Base-by-base conservation (phyloP, 1,140 invertebrate genomes). In the Drosophila kohkoa region DNA sequence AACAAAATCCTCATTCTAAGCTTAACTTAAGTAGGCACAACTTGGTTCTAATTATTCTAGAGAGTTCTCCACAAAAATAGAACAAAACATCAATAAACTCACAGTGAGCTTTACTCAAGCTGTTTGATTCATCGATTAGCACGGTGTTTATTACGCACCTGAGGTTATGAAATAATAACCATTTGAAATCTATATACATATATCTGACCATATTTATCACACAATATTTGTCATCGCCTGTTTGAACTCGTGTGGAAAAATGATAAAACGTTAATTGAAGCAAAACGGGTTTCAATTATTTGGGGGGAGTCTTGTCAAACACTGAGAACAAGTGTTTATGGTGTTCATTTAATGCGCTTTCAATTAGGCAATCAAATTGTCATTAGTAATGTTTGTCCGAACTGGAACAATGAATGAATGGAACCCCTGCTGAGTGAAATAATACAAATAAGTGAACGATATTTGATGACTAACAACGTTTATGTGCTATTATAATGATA, bases 281-380 rank as follows among this genome's bases (percentile, higher is more conserved):
- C 48, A 15, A 60, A 88, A 82, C 79, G 52, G 49, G 83, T 87
- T 86, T 38, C 10, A 38, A 10, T 49, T 7, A 10, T 58, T 7
- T 13, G 60, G 13, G 45, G 49, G 20, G 1, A 13, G 8, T 13
- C 45, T 57, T 35, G 38, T 75, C 70, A 30, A 51, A 30, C 46
- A 30, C 30, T 10, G 64, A 45, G 28, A 46, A 57, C 28, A 67
- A 70, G 65, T 77, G 67, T 70, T 70, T 71, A 13, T 46, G 38
- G 46, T 55, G 35, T 46, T 57, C 35, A 57, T 20, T 75, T 74
- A 69, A 79, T 79, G 66, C 52, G 64, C 66, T 64, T 78, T 69
- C 63, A 86, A 81, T 62, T 59, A 70, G 78, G 67, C 74, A 77
- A 88, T 88, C 70, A 80, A 88, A 77, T 71, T 74, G 77, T 52